phyloP scores from a whole-genome alignment of 1,140 invertebrate genomes.

The Daktulosphaira vitifoliae region DNA sequence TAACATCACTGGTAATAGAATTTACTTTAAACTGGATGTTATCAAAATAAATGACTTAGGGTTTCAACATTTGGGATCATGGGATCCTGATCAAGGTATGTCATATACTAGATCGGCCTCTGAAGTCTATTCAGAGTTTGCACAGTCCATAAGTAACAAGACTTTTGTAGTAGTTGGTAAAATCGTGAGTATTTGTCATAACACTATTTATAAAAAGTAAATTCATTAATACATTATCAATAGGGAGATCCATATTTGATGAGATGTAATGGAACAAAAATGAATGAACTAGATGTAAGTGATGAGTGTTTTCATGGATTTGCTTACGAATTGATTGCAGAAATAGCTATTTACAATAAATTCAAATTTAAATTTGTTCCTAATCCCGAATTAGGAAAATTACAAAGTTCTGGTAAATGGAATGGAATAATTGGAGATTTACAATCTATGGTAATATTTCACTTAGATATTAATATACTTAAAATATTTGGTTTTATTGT shows the following conservation, averaged over 20 bases:
- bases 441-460: constrained; percentile 68
- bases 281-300: constrained; percentile 66
- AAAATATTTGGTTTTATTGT: too few species aligned
- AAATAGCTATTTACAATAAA: constrained; percentile 82
- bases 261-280: constrained; percentile 65
- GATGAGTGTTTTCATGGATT: constrained; percentile 84
- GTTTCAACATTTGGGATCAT: constrained; percentile 72
- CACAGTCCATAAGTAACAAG: constrained; percentile 82
- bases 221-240: constrained; percentile 36
- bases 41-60: constrained; percentile 75
- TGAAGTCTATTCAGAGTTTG: constrained; percentile 71
- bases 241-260: constrained; percentile 88
- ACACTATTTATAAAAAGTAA: neutral
- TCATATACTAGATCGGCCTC: constrained; percentile 82
- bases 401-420: constrained; percentile 74
- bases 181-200: constrained; percentile 58
- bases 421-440: constrained; percentile 90
- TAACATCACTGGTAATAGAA: constrained; percentile 81
- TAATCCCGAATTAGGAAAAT: constrained; percentile 71
- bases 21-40: constrained; percentile 82
- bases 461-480: too few species aligned
- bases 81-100: constrained; percentile 77
- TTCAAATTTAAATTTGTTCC: constrained; percentile 72
- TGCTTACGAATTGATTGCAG: constrained; percentile 74
- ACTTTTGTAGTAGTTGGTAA: constrained; percentile 86